Evolutionary conservation across 2,113 vertebrate genomes (phyloP).

Genomic region (Perca fluviatilis): DNA sequence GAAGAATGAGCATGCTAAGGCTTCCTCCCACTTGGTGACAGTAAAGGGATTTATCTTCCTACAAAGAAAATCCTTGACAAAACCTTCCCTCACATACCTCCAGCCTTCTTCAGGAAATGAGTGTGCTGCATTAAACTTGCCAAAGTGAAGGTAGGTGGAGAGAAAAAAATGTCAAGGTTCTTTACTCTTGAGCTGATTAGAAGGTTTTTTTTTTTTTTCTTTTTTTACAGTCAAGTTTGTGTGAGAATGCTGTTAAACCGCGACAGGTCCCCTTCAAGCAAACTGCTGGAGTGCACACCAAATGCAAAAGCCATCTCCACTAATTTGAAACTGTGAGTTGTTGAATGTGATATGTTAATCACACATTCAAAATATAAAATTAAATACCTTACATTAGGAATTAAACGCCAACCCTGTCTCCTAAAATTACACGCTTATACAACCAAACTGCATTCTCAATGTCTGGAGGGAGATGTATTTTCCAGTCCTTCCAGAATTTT

Average conservation of each 20-base stretch:
- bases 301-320: constrained; percentile 18
- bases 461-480: no score
- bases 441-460: no score
- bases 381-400: no score
- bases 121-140: background rate
- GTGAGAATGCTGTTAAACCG: constrained; percentile 4
- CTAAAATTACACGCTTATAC: no score
- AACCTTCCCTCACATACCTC: constrained; percentile 12
- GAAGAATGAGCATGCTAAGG: background rate
- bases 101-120: background rate
- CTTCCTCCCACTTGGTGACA: constrained; percentile 26
- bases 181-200: constrained; percentile 10
- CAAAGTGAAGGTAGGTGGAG: constrained; percentile 18
- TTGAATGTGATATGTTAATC: background rate
- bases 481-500: no score
- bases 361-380: no score
- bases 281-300: background rate
- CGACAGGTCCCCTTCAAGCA: background rate
- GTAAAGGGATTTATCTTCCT: constrained; percentile 40
- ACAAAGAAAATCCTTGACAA: constrained; percentile 55
- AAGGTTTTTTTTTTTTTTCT: background rate
- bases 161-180: background rate
- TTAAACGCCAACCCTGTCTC: no score
- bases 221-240: background rate
- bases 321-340: background rate